Conservation (phyloP, 1,140 invertebrate species). For the Trinorchestia longiramus region DNA sequence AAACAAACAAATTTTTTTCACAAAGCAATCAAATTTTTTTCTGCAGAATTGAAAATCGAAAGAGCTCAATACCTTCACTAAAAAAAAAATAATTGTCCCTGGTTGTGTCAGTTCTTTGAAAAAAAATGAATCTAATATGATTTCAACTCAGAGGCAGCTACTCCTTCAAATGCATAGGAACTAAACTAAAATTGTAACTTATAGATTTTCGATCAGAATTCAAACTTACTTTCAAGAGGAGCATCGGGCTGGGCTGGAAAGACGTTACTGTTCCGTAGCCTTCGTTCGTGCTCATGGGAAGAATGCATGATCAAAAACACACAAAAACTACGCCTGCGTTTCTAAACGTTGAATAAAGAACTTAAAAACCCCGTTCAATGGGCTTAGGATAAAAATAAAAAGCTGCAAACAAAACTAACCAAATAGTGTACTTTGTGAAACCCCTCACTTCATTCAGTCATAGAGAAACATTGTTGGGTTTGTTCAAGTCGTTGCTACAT, state of each 20-base stretch:
- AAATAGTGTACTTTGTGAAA: not conserved
- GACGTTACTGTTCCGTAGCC: no score
- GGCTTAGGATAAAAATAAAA: no score
- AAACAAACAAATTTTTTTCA: no score
- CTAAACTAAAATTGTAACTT: not conserved
- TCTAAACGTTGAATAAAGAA: no score
- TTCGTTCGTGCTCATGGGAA: no score
- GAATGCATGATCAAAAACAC: no score
- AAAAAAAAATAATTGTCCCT: not conserved
- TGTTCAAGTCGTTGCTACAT: not conserved
- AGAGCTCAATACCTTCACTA: not conserved
- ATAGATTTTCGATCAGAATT: not conserved
- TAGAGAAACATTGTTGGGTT: not conserved
- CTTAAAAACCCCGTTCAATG: no score
- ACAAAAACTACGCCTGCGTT: no score
- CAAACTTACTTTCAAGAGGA: not conserved
- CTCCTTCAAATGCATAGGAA: not conserved
- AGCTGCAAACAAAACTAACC: not conserved
- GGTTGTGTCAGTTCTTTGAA: not conserved
- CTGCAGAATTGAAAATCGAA: not conserved
- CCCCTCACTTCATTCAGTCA: not conserved
- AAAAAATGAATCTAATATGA: not conserved
- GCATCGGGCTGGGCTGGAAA: no score
- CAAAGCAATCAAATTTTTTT: not conserved
- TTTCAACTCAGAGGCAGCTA: not conserved